These are phyloP conservation scores for Hydraecia micacea DNA, from an alignment of 2,888 invertebrate species.

Conservation along the genomic window DNA sequence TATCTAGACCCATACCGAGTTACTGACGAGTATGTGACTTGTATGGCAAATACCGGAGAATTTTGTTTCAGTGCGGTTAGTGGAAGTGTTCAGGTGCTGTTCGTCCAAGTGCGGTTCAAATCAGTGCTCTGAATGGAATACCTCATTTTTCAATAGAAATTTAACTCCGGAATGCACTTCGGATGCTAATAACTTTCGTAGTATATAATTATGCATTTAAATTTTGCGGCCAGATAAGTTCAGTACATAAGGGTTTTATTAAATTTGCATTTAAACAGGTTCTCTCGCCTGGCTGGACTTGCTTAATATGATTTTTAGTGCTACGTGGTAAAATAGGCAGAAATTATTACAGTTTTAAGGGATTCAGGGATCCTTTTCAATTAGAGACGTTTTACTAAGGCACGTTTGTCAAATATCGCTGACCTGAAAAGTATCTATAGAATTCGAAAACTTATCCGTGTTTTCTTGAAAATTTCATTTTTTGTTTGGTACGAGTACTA, in stretches of 20 bases:
- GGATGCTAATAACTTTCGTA: conserved; percentile 20
- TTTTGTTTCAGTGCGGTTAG: too few species aligned
- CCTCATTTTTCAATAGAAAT: conserved; percentile 31
- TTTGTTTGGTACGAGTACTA: not conserved
- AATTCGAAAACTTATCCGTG: not conserved
- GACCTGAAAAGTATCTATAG: not conserved
- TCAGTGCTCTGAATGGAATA: too few species aligned
- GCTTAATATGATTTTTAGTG: conserved; percentile 6
- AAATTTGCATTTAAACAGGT: conserved; percentile 30
- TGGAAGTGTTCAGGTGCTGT: too few species aligned
- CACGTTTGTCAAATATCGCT: not conserved
- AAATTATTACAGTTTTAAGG: conserved; percentile 3
- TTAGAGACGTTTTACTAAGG: not conserved
- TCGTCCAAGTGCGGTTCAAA: too few species aligned
- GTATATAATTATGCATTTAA: conserved; percentile 13
- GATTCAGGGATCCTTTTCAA: not conserved
- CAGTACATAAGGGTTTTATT: conserved; percentile 1
- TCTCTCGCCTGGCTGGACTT: conserved; percentile 25
- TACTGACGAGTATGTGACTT: conserved; percentile 40
- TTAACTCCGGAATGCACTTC: conserved; percentile 5
- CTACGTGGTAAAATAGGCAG: not conserved
- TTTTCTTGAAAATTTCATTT: not conserved
- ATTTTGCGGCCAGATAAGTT: conserved; percentile 8
- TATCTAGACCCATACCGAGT: conserved; percentile 20
- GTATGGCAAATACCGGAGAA: conserved; percentile 6